A percentile compares a stretch with the other conserved stretches of the same genome.
Evolutionary conservation across 2,113 vertebrate species (phyloP).

Genomic region (Kryptolebias marmoratus): DNA sequence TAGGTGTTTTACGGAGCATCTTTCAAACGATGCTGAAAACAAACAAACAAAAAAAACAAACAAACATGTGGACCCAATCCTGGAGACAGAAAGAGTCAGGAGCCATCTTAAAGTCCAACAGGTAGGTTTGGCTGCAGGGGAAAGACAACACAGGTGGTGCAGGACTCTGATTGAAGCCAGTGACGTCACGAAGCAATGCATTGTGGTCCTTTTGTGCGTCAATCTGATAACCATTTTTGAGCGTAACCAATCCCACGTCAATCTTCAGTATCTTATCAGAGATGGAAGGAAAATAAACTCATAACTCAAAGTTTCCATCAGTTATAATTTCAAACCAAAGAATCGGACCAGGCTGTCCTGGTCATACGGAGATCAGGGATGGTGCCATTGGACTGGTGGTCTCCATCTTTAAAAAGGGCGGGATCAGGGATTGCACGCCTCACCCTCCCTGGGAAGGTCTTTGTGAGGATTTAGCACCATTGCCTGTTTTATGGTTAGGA

Average conservation of each 20-base stretch:
- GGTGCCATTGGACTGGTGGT: too few species aligned
- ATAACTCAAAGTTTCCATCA: background rate
- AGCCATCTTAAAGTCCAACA: background rate
- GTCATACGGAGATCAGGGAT: too few species aligned
- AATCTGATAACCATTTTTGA: background rate
- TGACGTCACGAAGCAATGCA: background rate
- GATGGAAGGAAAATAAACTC: background rate
- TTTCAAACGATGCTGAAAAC: background rate
- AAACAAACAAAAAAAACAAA: background rate
- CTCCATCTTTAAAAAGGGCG: too few species aligned
- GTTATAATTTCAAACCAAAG: background rate
- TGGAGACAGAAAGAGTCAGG: background rate
- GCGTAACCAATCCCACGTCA: background rate
- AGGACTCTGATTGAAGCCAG: background rate
- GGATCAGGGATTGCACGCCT: too few species aligned
- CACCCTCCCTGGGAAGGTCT: too few species aligned
- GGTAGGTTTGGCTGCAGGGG: background rate
- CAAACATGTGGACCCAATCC: background rate
- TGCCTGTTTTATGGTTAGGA: too few species aligned
- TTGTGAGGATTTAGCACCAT: too few species aligned
- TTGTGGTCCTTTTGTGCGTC: background rate
- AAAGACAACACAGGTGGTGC: background rate
- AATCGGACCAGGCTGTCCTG: too few species aligned
- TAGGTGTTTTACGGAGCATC: background rate
- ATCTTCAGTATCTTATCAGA: background rate